Base-by-base conservation (phyloP, 2,113 vertebrate genomes). In the Clarias gariepinus region DNA sequence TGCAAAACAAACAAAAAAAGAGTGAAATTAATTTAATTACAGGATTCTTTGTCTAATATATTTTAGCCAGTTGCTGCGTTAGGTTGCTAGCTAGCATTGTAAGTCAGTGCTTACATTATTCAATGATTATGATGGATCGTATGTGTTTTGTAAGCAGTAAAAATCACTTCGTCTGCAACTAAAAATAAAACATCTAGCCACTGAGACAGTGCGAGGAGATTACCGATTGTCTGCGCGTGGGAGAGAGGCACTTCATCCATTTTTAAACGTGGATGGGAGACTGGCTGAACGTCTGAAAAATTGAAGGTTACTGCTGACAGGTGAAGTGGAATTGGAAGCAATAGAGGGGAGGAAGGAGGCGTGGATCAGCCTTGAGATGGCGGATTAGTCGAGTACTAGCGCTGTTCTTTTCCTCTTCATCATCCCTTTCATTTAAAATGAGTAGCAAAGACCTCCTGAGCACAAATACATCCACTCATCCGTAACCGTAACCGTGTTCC, bases 301-400 rank as follows among this genome's bases (percentile, higher is more conserved):
- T 78, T 73, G 82, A 83, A 81, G 57, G 66, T 71, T 83, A 69
- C 55, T 64, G 87, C 52, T 85, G 68, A 61, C 74, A 88, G 71
- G 86, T 87, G 83, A 86, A 80, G 80, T 78, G 57, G 83, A 61
- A 63, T 86, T 73, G 68, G 58, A 15, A 85, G 71, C n/a, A 28
- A 79, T 55, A n/a, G 33, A 36, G 52, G 77, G 33, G 23, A 81
- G 61, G 77, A 57, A 63, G 53, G 63, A 33, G 85, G 78, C 13
- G 60, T 58, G 47, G 74, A 57, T 36, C 76, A 68, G 74, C 84
- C 74, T 85, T 68, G 63, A 85, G 61, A 77, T 28, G 16, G n/a
- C 64, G n/a, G 74, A 64, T 79, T 85, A 85, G 76, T 79, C 9
- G 61, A 85, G 84, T 86, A 58, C 55, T 57, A 83, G 68, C 7